These are phyloP conservation scores for Callocephalon fimbriatum DNA, from an alignment of 2,113 vertebrate species.

Conservation along the genomic window DNA sequence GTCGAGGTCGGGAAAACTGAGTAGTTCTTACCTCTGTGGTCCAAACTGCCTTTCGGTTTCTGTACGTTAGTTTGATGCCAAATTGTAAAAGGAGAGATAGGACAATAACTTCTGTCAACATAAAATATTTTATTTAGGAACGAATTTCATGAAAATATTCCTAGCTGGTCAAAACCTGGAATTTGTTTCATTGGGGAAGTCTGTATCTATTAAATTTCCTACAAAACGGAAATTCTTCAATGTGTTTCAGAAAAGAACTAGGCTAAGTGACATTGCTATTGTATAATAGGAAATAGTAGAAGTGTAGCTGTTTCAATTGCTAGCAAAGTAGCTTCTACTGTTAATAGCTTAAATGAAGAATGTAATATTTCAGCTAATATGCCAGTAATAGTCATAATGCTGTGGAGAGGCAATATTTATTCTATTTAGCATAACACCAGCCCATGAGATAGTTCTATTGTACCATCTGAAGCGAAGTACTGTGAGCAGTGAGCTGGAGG, in stretches of 20 bases:
- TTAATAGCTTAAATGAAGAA: neutral
- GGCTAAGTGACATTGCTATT: neutral
- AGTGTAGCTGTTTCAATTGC: neutral
- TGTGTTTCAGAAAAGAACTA: neutral
- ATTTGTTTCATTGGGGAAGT: neutral
- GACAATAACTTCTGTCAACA: neutral
- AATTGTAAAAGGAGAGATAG: neutral
- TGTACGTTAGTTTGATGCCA: neutral
- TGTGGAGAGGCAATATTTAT: neutral
- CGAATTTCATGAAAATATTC: neutral
- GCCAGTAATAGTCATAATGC: neutral
- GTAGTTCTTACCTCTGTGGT: neutral
- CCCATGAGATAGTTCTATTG: neutral
- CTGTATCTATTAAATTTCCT: neutral
- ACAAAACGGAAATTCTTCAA: neutral
- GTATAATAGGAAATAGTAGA: neutral
- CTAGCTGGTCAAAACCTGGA: neutral
- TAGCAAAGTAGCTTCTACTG: neutral
- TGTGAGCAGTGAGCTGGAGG: neutral
- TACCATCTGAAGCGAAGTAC: neutral
- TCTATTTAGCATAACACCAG: neutral
- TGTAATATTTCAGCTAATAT: neutral
- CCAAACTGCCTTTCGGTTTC: neutral
- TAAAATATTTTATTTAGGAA: neutral
- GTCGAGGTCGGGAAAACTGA: neutral